phyloP scores from a whole-genome alignment of 2,888 invertebrate genomes.

The Dexiosoma caninum region DNA sequence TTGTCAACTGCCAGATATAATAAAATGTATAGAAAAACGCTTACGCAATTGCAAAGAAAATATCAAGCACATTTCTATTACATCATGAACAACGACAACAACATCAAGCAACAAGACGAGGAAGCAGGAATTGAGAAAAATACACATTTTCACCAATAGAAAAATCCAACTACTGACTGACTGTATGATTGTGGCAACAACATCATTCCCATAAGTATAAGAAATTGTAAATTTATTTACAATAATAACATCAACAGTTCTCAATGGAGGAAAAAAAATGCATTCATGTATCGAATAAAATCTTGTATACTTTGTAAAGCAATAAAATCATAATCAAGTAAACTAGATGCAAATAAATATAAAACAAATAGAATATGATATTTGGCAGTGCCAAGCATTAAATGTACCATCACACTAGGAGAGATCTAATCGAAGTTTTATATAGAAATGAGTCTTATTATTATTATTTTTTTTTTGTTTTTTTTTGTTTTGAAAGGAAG shows the following conservation, averaged over 20 bases:
- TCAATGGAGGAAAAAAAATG: neutral
- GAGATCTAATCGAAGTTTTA: neutral
- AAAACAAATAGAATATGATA: neutral
- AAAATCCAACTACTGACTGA: neutral
- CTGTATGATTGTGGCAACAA: conserved; percentile 21
- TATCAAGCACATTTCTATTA: conserved; percentile 53
- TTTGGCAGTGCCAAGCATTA: neutral
- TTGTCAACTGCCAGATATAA: conserved; percentile 66
- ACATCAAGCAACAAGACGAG: neutral
- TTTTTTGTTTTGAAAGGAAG: no score
- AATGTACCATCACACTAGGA: neutral
- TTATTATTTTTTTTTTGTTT: no score
- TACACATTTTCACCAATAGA: conserved; percentile 10
- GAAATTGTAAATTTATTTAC: conserved; percentile 60
- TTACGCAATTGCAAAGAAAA: conserved; percentile 66
- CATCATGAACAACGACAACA: conserved; percentile 55
- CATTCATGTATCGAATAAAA: neutral
- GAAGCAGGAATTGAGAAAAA: conserved; percentile 15
- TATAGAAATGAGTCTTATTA: no score
- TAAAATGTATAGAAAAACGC: conserved; percentile 67
- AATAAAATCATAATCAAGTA: neutral
- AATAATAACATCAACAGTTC: conserved; percentile 2
- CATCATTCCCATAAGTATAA: conserved; percentile 41
- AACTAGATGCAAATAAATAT: neutral
- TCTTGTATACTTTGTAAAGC: neutral